phyloP scores from a whole-genome alignment of 2,797 vertebrate species.

The Distichodus sexfasciatus region DNA sequence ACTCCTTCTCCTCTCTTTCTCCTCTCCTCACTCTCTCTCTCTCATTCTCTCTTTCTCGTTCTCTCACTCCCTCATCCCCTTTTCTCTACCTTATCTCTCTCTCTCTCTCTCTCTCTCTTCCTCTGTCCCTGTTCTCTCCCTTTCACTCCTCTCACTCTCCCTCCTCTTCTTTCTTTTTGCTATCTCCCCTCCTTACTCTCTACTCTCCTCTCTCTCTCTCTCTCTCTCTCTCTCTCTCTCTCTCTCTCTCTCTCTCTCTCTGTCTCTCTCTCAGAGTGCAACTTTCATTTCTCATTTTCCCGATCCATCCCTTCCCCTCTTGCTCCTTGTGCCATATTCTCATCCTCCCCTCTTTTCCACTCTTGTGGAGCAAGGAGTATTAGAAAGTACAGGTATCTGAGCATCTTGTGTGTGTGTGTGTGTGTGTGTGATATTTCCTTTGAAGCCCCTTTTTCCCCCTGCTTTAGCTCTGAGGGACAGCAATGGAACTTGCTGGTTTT shows the following conservation, averaged over 20 bases:
- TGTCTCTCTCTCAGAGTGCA: too few relatives aligned
- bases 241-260: not conserved
- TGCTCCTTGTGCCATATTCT: too few relatives aligned
- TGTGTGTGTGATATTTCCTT: constrained; percentile 51
- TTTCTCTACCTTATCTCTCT: not conserved
- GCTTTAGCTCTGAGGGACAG: constrained; percentile 42
- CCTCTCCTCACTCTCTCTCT: not conserved
- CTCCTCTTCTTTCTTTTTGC: too few relatives aligned
- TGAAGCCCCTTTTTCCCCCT: constrained; percentile 42
- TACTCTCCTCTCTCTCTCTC: not conserved
- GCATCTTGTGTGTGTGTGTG: constrained; percentile 36
- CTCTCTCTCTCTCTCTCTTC: not conserved
- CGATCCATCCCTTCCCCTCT: not conserved
- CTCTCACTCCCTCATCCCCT: not conserved
- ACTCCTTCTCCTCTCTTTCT: not conserved
- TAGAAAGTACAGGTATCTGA: constrained; percentile 51
- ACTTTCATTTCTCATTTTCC: too few relatives aligned
- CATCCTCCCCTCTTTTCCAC: constrained; percentile 22
- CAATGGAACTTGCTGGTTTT: constrained; percentile 52
- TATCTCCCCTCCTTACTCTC: too few relatives aligned
- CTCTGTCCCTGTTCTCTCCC: not conserved
- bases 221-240: not conserved
- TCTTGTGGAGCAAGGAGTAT: constrained; percentile 40
- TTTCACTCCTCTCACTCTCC: constrained; percentile 6
- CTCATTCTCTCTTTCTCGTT: not conserved